Base-by-base conservation (phyloP, 2,113 vertebrate genomes). In the Hucho hucho region DNA sequence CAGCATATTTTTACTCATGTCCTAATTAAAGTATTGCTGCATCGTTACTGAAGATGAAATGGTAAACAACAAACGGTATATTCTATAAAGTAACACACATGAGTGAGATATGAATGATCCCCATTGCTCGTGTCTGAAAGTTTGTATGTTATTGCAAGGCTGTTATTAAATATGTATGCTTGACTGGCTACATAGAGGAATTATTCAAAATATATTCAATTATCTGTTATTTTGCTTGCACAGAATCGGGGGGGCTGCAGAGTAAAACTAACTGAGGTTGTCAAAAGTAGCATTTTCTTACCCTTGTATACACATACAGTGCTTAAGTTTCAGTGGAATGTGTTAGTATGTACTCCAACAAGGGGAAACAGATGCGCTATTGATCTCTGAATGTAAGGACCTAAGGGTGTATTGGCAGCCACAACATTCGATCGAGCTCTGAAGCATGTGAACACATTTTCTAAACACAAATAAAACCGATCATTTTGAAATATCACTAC, bases 361-460 rank as follows among this genome's bases (percentile, higher is more conserved):
- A 43, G 90, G 88, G 89, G 89, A 88, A 77, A 87, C 80, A 75
- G 53, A 81, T 90, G 89, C 86, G 89, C 87, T 88, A 76, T 85
- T 80, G 43, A 82, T 79, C 87, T 86, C 79, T 71, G 80, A 53
- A 18, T 53, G 7, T 24, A 61, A 43, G 37, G 37, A 9, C 37
- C 37, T 43, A 43, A 6, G n/a, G 58, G n/a, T 22, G n/a, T 61
- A 22, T 61, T n/a, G 58, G 58, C 59, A 20, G 85, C 84, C 84
- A 88, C 85, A 81, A 82, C 75, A 75, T 80, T 86, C 79, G 70
- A 82, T 84, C 26, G 75, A 83, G 75, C 74, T 37, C 49, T 32
- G 75, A 80, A 77, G 75, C 67, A 72, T 82, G 70, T 46, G 73
- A 78, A 67, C 84, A 56, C 37, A 43, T 43, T 11, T 43, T 37